A percentile compares a stretch with the other conserved stretches of the same genome.
phyloP scores from a whole-genome alignment of 92 coral and sea anemone species.

The Ricordea florida region DNA sequence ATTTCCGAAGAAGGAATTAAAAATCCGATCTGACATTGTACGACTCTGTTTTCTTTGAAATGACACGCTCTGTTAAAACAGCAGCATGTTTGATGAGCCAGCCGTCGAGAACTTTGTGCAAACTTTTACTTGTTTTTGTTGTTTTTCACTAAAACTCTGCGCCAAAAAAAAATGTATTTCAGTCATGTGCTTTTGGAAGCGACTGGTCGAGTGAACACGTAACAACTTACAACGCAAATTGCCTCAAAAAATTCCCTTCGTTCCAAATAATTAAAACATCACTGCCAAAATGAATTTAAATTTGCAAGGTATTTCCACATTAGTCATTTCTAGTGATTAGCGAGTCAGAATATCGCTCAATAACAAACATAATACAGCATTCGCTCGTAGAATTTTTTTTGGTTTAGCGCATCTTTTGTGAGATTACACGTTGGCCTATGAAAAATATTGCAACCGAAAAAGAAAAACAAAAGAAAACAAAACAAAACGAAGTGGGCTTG shows the following conservation, averaged over 20 bases:
- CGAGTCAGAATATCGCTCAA: not conserved
- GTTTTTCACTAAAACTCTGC: too few species aligned
- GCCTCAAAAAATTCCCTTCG: not conserved
- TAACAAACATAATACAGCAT: not conserved
- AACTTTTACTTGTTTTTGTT: too few species aligned
- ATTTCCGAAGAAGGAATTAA: not conserved
- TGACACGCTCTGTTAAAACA: not conserved
- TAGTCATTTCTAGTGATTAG: not conserved
- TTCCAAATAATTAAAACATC: not conserved
- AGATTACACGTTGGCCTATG: too few species aligned
- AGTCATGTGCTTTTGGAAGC: not conserved
- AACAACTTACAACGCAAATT: not conserved
- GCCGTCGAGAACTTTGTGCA: conserved; percentile 22
- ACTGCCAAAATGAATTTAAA: not conserved
- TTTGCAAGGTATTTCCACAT: not conserved
- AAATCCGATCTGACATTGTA: not conserved
- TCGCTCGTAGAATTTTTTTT: not conserved
- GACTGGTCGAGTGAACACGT: not conserved
- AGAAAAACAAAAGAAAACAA: too few species aligned
- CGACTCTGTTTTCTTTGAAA: not conserved
- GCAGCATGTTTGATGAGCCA: conserved; percentile 12
- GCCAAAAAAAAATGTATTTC: too few species aligned
- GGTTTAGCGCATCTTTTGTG: too few species aligned
- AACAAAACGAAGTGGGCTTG: too few species aligned
- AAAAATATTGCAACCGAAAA: too few species aligned